Evolutionary conservation across 2,888 invertebrate genomes (phyloP), one percentile per base, ranked within the genome.

Genomic region (Halocaridina rubra): DNA sequence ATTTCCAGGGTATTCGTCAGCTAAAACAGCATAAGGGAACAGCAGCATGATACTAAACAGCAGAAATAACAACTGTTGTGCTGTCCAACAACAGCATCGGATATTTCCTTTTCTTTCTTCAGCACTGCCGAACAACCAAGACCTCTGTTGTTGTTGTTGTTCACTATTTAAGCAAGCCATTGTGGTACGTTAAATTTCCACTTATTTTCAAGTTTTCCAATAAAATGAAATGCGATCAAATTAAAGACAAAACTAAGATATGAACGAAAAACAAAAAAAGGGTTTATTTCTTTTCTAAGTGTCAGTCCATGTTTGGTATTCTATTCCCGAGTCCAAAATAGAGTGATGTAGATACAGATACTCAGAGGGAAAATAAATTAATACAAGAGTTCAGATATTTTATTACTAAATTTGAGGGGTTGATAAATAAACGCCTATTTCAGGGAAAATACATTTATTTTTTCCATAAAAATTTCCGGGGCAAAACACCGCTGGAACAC

Each of bases 271-370:
- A 82, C 53, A 61, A 59, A 59, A 46, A 67, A 33, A 39, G 32
- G 46, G 46, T 32, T 16, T 32, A 24, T 30, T 32, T 24, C 16
- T 33, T 29, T 46, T 5, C 29, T 27, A 30, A 46, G 57, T 24
- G 27, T 82, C 78, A 82, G 78, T 82, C 82, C 82, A 82, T 82
- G 71, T 32, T 82, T n/a, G n/a, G n/a, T n/a, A n/a, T n/a, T n/a
- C n/a, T n/a, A n/a, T n/a, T n/a, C n/a, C n/a, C n/a, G n/a, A n/a
- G n/a, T n/a, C n/a, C n/a, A n/a, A n/a, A n/a, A n/a, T n/a, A n/a
- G n/a, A n/a, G n/a, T n/a, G n/a, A n/a, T n/a, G n/a, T n/a, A n/a
- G n/a, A n/a, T n/a, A n/a, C n/a, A n/a, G n/a, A n/a, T n/a, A n/a
- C n/a, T n/a, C n/a, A n/a, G n/a, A n/a, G n/a, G n/a, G n/a, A n/a